Evolutionary conservation across 2,113 vertebrate species (phyloP).

Genomic region (Larimichthys polyactis): DNA sequence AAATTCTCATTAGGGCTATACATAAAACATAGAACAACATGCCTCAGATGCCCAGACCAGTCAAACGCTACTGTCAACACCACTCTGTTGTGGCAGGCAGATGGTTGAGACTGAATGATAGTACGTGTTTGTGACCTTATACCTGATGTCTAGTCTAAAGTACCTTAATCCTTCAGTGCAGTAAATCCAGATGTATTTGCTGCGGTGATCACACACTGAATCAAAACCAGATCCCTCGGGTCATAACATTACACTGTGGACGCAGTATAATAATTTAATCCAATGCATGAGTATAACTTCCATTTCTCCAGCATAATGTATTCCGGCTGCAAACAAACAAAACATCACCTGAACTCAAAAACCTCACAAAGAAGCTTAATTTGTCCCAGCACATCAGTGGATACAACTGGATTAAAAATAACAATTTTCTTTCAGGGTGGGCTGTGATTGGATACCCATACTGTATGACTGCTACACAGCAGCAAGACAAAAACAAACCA

Average conservation of each 20-base stretch:
- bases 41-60: too few species aligned
- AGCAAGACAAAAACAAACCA: not conserved
- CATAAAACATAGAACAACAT: too few species aligned
- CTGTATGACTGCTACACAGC: not conserved
- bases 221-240: not conserved
- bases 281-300: not conserved
- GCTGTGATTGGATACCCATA: not conserved
- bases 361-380: not conserved
- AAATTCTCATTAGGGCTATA: too few species aligned
- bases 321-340: not conserved
- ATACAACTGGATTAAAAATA: not conserved
- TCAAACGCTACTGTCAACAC: too few species aligned
- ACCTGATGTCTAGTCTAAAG: too few species aligned
- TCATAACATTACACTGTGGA: not conserved
- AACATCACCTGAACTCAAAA: not conserved
- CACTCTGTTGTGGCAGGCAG: too few species aligned
- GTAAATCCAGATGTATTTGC: not conserved
- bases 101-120: too few species aligned
- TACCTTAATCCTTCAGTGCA: not conserved
- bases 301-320: not conserved
- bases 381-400: not conserved
- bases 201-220: not conserved
- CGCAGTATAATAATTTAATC: not conserved
- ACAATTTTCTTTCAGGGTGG: not conserved
- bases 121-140: too few species aligned